Conservation (phyloP, 2,113 vertebrate species). For the Aspiorhynchus laticeps region DNA sequence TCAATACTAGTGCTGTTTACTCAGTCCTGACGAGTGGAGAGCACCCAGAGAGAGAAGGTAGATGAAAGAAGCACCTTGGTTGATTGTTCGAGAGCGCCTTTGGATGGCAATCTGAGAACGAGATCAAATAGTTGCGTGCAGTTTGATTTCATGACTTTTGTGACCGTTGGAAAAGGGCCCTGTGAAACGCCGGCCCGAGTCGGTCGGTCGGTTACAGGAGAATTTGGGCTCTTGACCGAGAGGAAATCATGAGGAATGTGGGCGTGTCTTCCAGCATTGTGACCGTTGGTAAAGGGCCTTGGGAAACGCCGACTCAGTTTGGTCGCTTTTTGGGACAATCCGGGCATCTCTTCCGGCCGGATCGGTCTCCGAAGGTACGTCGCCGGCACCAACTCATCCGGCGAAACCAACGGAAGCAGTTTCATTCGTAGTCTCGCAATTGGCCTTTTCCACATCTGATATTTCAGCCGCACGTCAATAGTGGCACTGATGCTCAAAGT, state of each 20-base stretch:
- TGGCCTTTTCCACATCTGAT: conserved; percentile 45
- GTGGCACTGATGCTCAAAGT: conserved; percentile 89
- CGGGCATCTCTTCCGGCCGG: background rate
- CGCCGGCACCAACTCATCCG: background rate
- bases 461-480: conserved; percentile 75
- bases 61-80: conserved; percentile 47
- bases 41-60: conserved; percentile 22
- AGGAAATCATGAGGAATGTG: background rate
- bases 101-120: conserved; percentile 36
- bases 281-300: too few species aligned
- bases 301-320: too few species aligned
- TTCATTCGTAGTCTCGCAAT: conserved; percentile 39
- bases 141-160: conserved; percentile 40
- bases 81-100: conserved; percentile 39
- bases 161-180: background rate
- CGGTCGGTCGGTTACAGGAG: background rate
- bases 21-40: conserved; percentile 29
- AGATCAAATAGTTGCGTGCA: conserved; percentile 40
- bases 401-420: background rate
- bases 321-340: background rate
- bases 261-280: background rate
- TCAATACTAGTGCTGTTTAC: conserved; percentile 45
- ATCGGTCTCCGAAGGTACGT: background rate
- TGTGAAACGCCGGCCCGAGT: background rate
- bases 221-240: background rate